Percentiles rank a stretch among this genome's conserved stretches.
These are phyloP conservation scores for Lithobates sylvaticus DNA, from an alignment of 2,797 vertebrate genomes.

Conservation along the genomic window DNA sequence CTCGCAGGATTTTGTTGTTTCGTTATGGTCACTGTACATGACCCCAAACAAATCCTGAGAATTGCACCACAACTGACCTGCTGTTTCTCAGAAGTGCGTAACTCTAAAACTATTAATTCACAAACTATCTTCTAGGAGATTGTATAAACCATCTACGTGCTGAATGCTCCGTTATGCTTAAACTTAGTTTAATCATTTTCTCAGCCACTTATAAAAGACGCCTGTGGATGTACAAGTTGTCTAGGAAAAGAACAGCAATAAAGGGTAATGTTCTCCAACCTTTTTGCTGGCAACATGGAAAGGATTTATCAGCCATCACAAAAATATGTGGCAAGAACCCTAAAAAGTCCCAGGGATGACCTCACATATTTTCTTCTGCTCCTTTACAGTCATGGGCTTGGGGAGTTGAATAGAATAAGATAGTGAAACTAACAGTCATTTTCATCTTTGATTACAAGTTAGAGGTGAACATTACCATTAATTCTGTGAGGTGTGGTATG, in stretches of 20 bases:
- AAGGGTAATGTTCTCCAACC: not conserved
- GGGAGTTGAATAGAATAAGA: too few relatives aligned
- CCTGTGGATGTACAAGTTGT: not conserved
- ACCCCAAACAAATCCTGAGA: not conserved
- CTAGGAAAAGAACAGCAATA: not conserved
- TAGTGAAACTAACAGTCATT: too few relatives aligned
- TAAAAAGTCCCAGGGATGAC: too few relatives aligned
- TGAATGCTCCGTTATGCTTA: not conserved
- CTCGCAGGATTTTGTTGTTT: too few relatives aligned
- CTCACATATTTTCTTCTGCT: too few relatives aligned
- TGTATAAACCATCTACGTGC: slow-evolving; percentile 13
- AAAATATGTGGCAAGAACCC: not conserved
- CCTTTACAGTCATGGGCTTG: too few relatives aligned
- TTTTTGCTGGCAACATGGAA: not conserved
- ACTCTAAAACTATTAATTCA: slow-evolving; percentile 31
- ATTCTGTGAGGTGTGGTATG: too few relatives aligned
- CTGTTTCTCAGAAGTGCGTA: not conserved
- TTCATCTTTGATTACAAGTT: too few relatives aligned
- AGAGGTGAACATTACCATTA: too few relatives aligned
- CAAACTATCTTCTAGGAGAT: slow-evolving; percentile 23
- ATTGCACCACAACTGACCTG: not conserved
- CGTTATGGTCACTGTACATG: too few relatives aligned
- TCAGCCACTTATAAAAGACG: not conserved
- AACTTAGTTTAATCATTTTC: slow-evolving; percentile 36
- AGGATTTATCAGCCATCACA: not conserved